phyloP scores from a whole-genome alignment of 2,888 invertebrate species.

The Athrips mouffetella region DNA sequence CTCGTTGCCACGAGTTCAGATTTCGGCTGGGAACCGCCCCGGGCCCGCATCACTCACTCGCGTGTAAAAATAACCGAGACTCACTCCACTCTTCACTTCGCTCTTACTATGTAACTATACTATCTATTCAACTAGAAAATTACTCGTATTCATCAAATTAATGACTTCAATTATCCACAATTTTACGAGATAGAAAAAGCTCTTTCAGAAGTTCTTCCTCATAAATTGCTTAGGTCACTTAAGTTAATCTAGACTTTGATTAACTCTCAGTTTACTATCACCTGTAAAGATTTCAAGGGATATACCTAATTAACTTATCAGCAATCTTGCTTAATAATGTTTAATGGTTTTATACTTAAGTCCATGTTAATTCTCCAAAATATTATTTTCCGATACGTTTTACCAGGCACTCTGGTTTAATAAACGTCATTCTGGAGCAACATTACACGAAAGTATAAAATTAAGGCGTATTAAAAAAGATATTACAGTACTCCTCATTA shows the following conservation, averaged over 20 bases:
- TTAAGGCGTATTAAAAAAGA: conserved; percentile 14
- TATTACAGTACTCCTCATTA: conserved; percentile 16
- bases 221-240: not conserved
- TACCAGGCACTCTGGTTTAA: conserved; percentile 1
- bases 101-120: no score
- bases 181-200: conserved; percentile 1
- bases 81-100: conserved; percentile 14
- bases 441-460: conserved; percentile 11
- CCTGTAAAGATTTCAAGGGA: not conserved
- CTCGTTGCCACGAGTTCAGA: conserved; percentile 33
- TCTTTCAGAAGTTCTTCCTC: not conserved
- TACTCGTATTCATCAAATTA: conserved; percentile 8
- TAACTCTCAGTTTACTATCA: not conserved
- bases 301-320: no score
- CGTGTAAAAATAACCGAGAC: conserved; percentile 16
- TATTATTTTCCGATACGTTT: not conserved
- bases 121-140: conserved; percentile 15
- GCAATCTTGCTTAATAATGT: not conserved
- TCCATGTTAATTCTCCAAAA: not conserved
- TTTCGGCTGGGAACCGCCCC: conserved; percentile 59
- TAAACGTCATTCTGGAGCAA: conserved; percentile 10
- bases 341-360: not conserved
- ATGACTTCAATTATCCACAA: conserved; percentile 6
- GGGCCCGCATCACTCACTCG: conserved; percentile 27
- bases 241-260: not conserved